Conservation (phyloP, 2,113 vertebrate species). For the Oenanthe melanoleuca region DNA sequence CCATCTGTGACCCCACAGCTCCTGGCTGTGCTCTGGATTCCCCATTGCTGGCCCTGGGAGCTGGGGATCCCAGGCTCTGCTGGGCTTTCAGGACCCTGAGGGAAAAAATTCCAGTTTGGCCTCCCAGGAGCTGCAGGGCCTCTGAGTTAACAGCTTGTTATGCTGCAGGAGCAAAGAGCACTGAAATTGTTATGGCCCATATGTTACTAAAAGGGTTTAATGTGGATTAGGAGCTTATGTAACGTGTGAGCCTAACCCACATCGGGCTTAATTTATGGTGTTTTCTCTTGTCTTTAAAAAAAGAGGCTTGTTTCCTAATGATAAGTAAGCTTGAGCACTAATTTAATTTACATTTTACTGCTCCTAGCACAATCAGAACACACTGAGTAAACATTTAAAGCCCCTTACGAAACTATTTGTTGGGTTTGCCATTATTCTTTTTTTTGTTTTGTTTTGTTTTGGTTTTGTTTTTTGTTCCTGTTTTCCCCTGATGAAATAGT, state of each 20-base stretch:
- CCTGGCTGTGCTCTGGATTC: background rate
- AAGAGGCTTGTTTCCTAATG: slow-evolving; percentile 20
- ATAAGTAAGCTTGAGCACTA: slow-evolving; percentile 37
- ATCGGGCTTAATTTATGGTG: slow-evolving; percentile 34
- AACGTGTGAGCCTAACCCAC: slow-evolving; percentile 11
- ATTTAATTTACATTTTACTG: slow-evolving; percentile 59
- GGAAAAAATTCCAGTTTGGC: background rate
- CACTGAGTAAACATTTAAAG: slow-evolving; percentile 28
- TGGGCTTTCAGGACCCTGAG: background rate
- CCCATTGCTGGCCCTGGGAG: background rate
- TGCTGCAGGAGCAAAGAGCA: background rate
- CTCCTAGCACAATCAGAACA: slow-evolving; percentile 3
- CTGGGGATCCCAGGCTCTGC: background rate
- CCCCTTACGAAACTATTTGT: background rate
- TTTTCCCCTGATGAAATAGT: slow-evolving; percentile 30
- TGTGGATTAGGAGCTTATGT: slow-evolving; percentile 59
- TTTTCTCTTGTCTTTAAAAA: background rate
- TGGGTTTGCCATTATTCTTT: background rate
- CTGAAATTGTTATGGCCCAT: slow-evolving; percentile 43
- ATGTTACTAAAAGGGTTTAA: slow-evolving; percentile 48
- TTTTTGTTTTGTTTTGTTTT: background rate
- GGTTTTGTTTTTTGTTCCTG: background rate
- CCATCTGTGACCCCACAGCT: fast-evolving
- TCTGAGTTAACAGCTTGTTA: slow-evolving; percentile 41
- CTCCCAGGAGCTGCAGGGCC: background rate